These are phyloP conservation scores for Atrichornis clamosus DNA, from an alignment of 2,113 vertebrate genomes.

Conservation along the genomic window DNA sequence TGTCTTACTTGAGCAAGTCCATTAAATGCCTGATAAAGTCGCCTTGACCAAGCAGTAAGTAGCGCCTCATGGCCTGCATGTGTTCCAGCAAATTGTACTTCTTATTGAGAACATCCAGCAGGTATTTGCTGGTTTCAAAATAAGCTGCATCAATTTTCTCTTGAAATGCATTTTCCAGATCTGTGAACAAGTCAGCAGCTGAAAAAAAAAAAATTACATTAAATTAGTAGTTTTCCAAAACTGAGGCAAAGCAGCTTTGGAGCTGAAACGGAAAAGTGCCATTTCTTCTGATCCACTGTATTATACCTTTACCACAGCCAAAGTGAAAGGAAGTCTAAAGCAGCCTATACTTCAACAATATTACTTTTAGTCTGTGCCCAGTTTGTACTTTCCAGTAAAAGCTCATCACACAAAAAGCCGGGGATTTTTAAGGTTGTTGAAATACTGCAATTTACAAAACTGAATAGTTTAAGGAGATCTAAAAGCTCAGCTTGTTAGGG, in stretches of 20 bases:
- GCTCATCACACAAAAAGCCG: not conserved
- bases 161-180: slow-evolving; percentile 94
- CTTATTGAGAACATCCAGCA: slow-evolving; percentile 90
- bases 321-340: not conserved
- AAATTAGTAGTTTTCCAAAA: not conserved
- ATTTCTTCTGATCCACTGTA: not conserved
- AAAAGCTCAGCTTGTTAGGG: not conserved
- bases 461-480: not conserved
- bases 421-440: not conserved
- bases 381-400: not conserved
- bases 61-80: slow-evolving; percentile 95
- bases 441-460: not conserved
- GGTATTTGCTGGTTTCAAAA: slow-evolving; percentile 94
- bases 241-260: not conserved
- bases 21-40: slow-evolving; percentile 98
- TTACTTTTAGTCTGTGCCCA: not conserved
- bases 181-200: slow-evolving; percentile 91
- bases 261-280: not conserved
- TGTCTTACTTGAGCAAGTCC: slow-evolving; percentile 94
- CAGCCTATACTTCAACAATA: not conserved
- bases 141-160: slow-evolving; percentile 95
- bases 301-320: not conserved
- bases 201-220: not conserved
- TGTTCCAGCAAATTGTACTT: slow-evolving; percentile 95
- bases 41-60: slow-evolving; percentile 95